Percentiles rank a stretch among this genome's conserved stretches.
phyloP scores from a whole-genome alignment of 2,113 vertebrate species.

The Festucalex cinctus region DNA sequence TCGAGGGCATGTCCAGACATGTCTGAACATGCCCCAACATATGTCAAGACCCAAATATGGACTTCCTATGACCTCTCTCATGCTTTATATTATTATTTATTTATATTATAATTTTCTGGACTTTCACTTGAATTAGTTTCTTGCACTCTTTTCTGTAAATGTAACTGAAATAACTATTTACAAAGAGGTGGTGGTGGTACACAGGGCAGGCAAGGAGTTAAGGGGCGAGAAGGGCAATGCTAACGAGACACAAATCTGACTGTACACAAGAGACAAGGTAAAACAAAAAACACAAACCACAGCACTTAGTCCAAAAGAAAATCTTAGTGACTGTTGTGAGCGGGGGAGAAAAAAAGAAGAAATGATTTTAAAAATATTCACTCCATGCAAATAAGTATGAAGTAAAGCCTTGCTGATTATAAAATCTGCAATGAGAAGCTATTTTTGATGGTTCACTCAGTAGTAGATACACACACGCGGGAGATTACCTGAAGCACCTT shows the following conservation, averaged over 20 bases:
- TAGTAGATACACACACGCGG: too few species aligned
- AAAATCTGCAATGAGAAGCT: background rate
- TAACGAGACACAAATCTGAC: background rate
- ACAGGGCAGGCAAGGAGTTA: background rate
- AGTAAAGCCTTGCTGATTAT: background rate
- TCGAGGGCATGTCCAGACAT: too few species aligned
- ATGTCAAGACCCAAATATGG: too few species aligned
- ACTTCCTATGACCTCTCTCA: too few species aligned
- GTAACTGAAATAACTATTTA: background rate
- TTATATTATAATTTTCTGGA: background rate
- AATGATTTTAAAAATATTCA: background rate
- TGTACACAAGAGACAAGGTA: background rate
- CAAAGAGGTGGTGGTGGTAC: background rate
- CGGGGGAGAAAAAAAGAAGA: background rate
- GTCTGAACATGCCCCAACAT: too few species aligned
- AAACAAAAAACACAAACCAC: slow-evolving; percentile 3
- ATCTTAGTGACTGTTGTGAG: background rate
- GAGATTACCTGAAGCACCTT: slow-evolving; percentile 95
- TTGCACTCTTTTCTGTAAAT: background rate
- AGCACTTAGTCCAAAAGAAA: slow-evolving; percentile 3
- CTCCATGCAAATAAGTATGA: background rate
- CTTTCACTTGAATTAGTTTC: background rate
- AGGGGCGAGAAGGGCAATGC: background rate
- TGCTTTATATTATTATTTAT: too few species aligned
- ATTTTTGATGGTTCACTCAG: background rate